phyloP scores from a whole-genome alignment of 2,888 invertebrate genomes.

The Tinea trinotella region DNA sequence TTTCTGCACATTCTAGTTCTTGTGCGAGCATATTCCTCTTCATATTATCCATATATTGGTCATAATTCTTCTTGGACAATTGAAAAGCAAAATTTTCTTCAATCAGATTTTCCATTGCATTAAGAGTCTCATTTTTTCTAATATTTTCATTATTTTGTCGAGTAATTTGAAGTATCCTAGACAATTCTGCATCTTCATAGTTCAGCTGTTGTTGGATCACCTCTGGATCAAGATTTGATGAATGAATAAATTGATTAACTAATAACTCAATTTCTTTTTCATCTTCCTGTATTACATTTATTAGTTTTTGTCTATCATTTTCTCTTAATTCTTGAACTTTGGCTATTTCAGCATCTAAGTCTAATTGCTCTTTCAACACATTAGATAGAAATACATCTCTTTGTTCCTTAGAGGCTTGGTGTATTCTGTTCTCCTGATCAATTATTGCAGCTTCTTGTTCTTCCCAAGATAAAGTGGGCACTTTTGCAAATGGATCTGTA shows the following conservation, averaged over 20 bases:
- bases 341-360: slow-evolving; percentile 76
- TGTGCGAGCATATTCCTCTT: slow-evolving; percentile 71
- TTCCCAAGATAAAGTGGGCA: slow-evolving; percentile 62
- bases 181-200: slow-evolving; percentile 77
- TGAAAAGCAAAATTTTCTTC: slow-evolving; percentile 76
- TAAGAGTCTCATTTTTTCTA: slow-evolving; percentile 77
- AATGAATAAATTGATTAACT: slow-evolving; percentile 75
- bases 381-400: slow-evolving; percentile 70
- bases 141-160: slow-evolving; percentile 71
- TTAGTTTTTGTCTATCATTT: slow-evolving; percentile 70
- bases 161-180: slow-evolving; percentile 74
- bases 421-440: slow-evolving; percentile 76
- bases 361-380: slow-evolving; percentile 75
- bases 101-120: slow-evolving; percentile 79
- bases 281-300: slow-evolving; percentile 76
- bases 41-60: slow-evolving; percentile 75
- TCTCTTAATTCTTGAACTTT: slow-evolving; percentile 79
- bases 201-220: slow-evolving; percentile 76
- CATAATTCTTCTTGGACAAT: slow-evolving; percentile 74
- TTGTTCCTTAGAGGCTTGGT: slow-evolving; percentile 74
- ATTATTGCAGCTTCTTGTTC: slow-evolving; percentile 75
- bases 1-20: slow-evolving; percentile 74
- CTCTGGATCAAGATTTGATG: slow-evolving; percentile 72
- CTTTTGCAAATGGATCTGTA: slow-evolving; percentile 46
- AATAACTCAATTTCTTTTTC: slow-evolving; percentile 75